Evolutionary conservation across 2,888 invertebrate species (phyloP).

Genomic region (Steinernema carpocapsae): DNA sequence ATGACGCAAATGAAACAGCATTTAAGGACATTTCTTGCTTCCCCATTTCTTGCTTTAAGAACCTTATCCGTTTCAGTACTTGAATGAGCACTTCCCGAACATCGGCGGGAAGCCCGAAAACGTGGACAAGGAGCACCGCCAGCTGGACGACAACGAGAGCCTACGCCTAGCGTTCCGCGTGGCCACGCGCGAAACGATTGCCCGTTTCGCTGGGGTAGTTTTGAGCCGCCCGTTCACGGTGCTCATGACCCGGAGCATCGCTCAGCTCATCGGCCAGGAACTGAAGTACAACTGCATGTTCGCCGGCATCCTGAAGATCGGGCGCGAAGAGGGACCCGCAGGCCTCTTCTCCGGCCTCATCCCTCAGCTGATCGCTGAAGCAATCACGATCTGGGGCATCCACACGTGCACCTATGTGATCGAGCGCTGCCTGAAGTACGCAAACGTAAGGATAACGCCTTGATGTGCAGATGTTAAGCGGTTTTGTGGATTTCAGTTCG

Average conservation of each 20-base stretch:
- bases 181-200: conserved; percentile 75
- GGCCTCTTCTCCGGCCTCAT: conserved; percentile 82
- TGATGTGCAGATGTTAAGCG: not conserved
- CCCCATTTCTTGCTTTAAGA: no score
- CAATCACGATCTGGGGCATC: conserved; percentile 79
- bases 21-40: no score
- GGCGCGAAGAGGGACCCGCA: conserved; percentile 82
- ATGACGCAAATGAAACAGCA: no score
- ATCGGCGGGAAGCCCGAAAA: conserved; percentile 60
- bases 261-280: conserved; percentile 90
- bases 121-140: conserved; percentile 53
- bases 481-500: conserved; percentile 15
- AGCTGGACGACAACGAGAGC: conserved; percentile 52
- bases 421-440: conserved; percentile 44
- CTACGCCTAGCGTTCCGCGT: conserved; percentile 57
- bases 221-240: conserved; percentile 76
- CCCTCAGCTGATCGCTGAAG: conserved; percentile 84
- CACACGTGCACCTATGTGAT: conserved; percentile 73
- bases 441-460: conserved; percentile 1
- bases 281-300: conserved; percentile 75
- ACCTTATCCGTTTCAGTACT: conserved; percentile 55
- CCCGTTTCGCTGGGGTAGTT: conserved; percentile 77
- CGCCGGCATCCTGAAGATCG: conserved; percentile 80
- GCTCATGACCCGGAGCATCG: conserved; percentile 88
- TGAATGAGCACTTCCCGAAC: conserved; percentile 62